Evolutionary conservation across 2,113 vertebrate genomes (phyloP).

Genomic region (Pseudorasbora parva): DNA sequence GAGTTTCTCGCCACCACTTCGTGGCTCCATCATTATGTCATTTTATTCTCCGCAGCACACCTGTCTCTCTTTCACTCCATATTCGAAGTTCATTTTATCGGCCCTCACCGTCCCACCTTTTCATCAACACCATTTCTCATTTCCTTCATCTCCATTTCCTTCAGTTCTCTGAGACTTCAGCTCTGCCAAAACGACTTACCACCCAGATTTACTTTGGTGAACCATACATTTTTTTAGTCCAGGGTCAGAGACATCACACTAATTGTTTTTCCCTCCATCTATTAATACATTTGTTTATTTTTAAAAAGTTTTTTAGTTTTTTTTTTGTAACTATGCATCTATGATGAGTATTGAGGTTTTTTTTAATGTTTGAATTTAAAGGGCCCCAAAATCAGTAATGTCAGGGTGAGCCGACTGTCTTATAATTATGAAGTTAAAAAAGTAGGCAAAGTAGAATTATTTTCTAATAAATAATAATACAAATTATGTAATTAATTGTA

Average conservation of each 20-base stretch:
- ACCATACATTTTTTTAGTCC: background rate
- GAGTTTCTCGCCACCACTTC: constrained; percentile 25
- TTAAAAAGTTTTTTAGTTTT: no score
- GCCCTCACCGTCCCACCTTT: constrained; percentile 17
- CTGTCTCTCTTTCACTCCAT: constrained; percentile 53
- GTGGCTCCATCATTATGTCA: constrained; percentile 39
- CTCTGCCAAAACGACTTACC: background rate
- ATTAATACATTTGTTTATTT: no score
- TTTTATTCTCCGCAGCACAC: constrained; percentile 51
- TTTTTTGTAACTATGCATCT: no score
- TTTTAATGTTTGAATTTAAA: no score
- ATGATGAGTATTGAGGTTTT: no score
- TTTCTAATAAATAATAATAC: no score
- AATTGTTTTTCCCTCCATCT: no score
- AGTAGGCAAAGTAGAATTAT: no score
- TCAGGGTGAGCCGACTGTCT: no score
- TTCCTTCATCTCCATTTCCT: constrained; percentile 20
- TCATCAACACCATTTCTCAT: constrained; percentile 37
- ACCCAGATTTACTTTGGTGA: background rate
- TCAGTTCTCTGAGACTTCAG: background rate
- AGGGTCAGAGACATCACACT: background rate
- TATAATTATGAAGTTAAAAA: no score
- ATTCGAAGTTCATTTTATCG: constrained; percentile 53
- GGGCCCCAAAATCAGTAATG: no score
- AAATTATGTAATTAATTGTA: no score